Percentiles rank a stretch among this genome's conserved stretches.
Conservation (phyloP, 1,140 invertebrate genomes). For the Chionoecetes opilio region DNA sequence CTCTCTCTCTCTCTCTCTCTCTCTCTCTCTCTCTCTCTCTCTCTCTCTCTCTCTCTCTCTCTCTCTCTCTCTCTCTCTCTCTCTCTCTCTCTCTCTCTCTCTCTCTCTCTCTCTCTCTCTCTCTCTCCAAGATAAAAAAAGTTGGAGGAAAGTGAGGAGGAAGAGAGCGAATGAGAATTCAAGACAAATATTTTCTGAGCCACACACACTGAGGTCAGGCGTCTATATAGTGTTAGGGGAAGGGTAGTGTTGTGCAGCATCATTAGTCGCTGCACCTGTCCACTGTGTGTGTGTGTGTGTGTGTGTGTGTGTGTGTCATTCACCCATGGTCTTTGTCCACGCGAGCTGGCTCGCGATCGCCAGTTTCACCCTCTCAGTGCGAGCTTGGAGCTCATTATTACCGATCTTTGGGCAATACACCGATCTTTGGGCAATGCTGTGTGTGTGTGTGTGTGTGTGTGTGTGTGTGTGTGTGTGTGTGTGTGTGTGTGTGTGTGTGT, state of each 20-base stretch:
- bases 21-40: conserved; percentile 12
- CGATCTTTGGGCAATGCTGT: no score
- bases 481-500: no score
- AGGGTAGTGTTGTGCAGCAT: neutral
- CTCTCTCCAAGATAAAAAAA: no score
- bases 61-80: neutral
- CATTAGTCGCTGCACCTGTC: neutral
- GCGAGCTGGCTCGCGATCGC: no score
- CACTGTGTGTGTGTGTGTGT: neutral
- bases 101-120: conserved; percentile 5
- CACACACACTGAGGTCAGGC: neutral
- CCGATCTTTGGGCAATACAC: no score
- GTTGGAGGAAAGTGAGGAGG: no score
- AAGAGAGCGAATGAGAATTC: neutral
- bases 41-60: neutral
- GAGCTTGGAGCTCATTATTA: no score
- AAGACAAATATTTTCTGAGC: neutral
- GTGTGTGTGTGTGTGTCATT: no score
- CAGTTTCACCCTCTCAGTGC: no score
- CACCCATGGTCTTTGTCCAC: no score
- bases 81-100: neutral
- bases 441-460: no score
- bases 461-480: no score
- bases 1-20: neutral
- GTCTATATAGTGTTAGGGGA: neutral